These are phyloP conservation scores for Aricia artaxerxes DNA, from an alignment of 2,888 invertebrate species.

Conservation along the genomic window DNA sequence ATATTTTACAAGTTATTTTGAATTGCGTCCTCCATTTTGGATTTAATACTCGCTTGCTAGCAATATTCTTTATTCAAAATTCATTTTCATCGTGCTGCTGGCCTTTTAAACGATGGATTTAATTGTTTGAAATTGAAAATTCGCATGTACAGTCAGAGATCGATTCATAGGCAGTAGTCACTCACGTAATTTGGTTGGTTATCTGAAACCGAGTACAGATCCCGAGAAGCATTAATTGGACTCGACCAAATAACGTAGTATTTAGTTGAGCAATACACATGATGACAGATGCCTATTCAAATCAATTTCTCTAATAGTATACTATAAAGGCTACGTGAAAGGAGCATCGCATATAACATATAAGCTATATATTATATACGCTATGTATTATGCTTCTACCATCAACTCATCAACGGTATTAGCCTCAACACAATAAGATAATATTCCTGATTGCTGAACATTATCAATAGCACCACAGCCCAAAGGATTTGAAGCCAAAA, in stretches of 20 bases:
- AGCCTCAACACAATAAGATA: not conserved
- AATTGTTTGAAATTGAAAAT: not conserved
- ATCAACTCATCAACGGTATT: not conserved
- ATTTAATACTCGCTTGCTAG: not conserved
- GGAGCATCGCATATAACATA: not conserved
- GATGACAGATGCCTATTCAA: not conserved
- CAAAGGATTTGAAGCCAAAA: not conserved
- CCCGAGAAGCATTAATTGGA: too few relatives aligned
- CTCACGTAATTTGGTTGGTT: not conserved
- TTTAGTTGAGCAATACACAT: not conserved
- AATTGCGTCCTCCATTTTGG: not conserved
- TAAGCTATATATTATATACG: not conserved
- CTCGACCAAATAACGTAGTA: not conserved
- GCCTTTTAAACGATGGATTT: not conserved
- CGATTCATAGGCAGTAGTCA: not conserved
- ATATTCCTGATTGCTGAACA: not conserved
- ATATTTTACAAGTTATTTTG: not conserved
- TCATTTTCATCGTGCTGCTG: not conserved
- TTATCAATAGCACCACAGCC: not conserved
- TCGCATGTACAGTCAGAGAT: not conserved
- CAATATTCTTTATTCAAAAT: not conserved
- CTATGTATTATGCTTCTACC: not conserved
- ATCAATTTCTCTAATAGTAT: not conserved
- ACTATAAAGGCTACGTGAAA: not conserved
- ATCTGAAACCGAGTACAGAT: not conserved